Conservation (phyloP, 2,888 invertebrate genomes). For the Nephrotoma appendiculata region DNA sequence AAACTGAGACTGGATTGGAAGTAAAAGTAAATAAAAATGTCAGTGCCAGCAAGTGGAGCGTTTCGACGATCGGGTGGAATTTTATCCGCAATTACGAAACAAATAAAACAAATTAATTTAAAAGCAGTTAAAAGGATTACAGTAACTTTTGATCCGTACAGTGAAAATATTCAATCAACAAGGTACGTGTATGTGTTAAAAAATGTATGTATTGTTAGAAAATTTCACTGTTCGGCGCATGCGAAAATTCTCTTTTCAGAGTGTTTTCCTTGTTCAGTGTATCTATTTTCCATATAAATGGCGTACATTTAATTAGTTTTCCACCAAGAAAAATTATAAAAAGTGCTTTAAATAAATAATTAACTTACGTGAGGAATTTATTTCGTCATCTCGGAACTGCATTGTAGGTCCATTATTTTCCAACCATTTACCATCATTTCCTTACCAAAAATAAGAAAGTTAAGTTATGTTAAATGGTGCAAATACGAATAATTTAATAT, state of each 20-base stretch:
- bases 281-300: not conserved
- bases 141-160: slow-evolving; percentile 75
- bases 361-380: not conserved
- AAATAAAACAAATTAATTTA: slow-evolving; percentile 54
- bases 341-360: not conserved
- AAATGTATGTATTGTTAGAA: not conserved
- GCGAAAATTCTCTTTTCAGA: not conserved
- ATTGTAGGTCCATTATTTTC: not conserved
- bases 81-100: slow-evolving; percentile 56
- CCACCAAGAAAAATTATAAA: not conserved
- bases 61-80: slow-evolving; percentile 50
- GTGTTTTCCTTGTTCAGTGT: not conserved
- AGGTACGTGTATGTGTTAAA: slow-evolving; percentile 27
- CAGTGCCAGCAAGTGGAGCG: slow-evolving; percentile 56
- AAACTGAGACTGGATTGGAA: not conserved
- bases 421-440: not conserved
- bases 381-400: not conserved
- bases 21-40: slow-evolving; percentile 39
- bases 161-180: slow-evolving; percentile 46
- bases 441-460: not conserved
- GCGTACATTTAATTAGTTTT: not conserved
- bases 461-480: not conserved
- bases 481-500: not conserved
- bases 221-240: slow-evolving; percentile 1
- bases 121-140: slow-evolving; percentile 64